Percentiles rank a stretch among this genome's conserved stretches.
Conservation (phyloP, 2,113 vertebrate genomes). For the Chionodraco myersi region DNA sequence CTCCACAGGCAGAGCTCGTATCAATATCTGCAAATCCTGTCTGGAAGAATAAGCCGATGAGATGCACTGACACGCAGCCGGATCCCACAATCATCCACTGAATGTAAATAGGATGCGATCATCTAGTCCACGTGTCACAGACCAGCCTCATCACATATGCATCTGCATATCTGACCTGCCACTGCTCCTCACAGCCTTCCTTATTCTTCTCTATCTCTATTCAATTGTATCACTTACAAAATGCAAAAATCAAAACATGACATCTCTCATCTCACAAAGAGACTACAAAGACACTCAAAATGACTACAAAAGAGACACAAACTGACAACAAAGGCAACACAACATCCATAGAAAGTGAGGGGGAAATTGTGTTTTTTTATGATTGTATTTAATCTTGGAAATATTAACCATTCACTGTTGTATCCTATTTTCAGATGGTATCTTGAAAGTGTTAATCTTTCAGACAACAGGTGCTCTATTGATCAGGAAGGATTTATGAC, state of each 20-base stretch:
- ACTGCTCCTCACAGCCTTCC: conserved; percentile 2
- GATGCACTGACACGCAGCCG: conserved; percentile 28
- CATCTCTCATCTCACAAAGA: neutral
- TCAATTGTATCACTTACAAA: neutral
- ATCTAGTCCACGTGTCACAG: neutral
- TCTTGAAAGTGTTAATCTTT: too few relatives aligned
- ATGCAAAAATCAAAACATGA: neutral
- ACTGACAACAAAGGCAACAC: too few relatives aligned
- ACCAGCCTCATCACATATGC: neutral
- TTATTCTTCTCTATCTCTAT: neutral
- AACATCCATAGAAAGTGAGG: too few relatives aligned
- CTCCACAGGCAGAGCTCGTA: conserved; percentile 13
- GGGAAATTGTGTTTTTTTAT: too few relatives aligned
- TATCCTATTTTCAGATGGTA: too few relatives aligned
- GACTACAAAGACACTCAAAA: too few relatives aligned
- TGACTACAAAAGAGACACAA: too few relatives aligned
- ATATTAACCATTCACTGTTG: too few relatives aligned
- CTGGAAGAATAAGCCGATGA: conserved; percentile 29
- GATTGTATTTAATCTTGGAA: too few relatives aligned
- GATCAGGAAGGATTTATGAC: too few relatives aligned
- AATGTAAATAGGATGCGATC: conserved; percentile 32
- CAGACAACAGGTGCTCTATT: too few relatives aligned
- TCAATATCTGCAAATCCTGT: conserved; percentile 46
- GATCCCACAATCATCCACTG: conserved; percentile 31
- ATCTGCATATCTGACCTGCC: neutral